Conservation (phyloP, 2,797 vertebrate genomes). For the Ptychobarbus kaznakovi region DNA sequence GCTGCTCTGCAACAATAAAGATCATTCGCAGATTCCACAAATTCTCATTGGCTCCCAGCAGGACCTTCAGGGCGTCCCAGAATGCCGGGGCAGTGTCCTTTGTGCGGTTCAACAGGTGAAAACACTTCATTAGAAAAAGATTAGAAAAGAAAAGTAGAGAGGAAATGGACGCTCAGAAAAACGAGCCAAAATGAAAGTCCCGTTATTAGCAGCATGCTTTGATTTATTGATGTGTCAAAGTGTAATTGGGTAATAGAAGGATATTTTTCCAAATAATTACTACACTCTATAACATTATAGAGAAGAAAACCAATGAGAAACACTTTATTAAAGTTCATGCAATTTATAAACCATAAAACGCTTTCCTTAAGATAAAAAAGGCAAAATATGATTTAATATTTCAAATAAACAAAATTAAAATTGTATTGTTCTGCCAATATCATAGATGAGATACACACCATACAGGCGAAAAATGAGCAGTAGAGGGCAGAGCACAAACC, state of each 20-base stretch:
- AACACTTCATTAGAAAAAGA: constrained; percentile 52
- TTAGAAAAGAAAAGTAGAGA: constrained; percentile 42
- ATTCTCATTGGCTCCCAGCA: constrained; percentile 61
- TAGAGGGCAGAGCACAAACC: not conserved
- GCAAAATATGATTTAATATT: not conserved
- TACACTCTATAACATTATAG: constrained; percentile 45
- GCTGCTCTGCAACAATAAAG: constrained; percentile 61
- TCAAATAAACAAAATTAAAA: not conserved
- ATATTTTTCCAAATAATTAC: constrained; percentile 50
- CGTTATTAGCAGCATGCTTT: constrained; percentile 49
- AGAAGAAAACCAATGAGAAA: constrained; percentile 53
- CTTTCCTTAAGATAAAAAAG: not conserved
- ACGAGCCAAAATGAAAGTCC: constrained; percentile 41
- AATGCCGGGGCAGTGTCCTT: constrained; percentile 47
- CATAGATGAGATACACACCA: not conserved
- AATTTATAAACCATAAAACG: constrained; percentile 41
- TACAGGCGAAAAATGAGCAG: not conserved
- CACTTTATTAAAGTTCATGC: constrained; percentile 22
- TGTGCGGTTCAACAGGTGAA: constrained; percentile 53
- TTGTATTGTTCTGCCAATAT: not conserved
- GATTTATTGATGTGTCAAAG: constrained; percentile 55
- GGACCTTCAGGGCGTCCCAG: constrained; percentile 48
- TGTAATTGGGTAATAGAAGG: constrained; percentile 54
- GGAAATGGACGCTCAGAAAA: constrained; percentile 41
- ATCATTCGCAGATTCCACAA: constrained; percentile 56